Conservation (phyloP, 2,113 vertebrate species). For the Aleadryas rufinucha region DNA sequence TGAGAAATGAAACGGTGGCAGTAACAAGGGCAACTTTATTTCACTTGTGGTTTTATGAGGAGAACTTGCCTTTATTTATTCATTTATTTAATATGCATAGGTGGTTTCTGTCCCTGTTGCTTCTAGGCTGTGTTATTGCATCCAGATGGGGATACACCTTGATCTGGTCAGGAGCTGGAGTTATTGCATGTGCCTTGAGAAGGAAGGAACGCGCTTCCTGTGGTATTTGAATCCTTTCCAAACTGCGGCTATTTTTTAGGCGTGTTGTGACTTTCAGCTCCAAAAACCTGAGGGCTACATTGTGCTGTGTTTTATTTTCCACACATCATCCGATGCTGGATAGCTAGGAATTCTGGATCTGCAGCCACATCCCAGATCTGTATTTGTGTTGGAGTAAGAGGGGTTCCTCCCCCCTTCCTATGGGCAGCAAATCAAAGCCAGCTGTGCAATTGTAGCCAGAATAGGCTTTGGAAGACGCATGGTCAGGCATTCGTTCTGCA, state of each 20-base stretch:
- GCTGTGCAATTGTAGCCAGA: constrained; percentile 33
- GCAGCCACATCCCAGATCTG: constrained; percentile 47
- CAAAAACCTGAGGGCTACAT: constrained; percentile 42
- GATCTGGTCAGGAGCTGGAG: constrained; percentile 32
- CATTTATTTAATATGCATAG: neutral
- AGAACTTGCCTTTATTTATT: neutral
- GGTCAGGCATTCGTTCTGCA: constrained; percentile 47
- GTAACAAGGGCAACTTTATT: neutral
- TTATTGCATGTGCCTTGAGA: neutral
- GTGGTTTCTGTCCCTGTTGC: neutral
- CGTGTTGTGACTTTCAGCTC: constrained; percentile 30
- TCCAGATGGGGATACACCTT: constrained; percentile 52
- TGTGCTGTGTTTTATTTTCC: constrained; percentile 50
- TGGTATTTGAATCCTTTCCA: constrained; percentile 42
- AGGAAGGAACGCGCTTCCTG: constrained; percentile 36
- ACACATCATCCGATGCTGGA: constrained; percentile 23
- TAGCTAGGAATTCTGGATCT: constrained; percentile 39
- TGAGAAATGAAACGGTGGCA: neutral
- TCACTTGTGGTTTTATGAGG: neutral
- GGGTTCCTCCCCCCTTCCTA: constrained; percentile 32
- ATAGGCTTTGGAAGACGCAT: constrained; percentile 11
- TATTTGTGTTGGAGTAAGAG: constrained; percentile 54
- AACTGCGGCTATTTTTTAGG: constrained; percentile 25
- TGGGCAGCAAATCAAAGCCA: constrained; percentile 58
- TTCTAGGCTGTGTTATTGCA: constrained; percentile 22